phyloP scores from a whole-genome alignment of 2,113 vertebrate genomes.

The Oreochromis aureus region DNA sequence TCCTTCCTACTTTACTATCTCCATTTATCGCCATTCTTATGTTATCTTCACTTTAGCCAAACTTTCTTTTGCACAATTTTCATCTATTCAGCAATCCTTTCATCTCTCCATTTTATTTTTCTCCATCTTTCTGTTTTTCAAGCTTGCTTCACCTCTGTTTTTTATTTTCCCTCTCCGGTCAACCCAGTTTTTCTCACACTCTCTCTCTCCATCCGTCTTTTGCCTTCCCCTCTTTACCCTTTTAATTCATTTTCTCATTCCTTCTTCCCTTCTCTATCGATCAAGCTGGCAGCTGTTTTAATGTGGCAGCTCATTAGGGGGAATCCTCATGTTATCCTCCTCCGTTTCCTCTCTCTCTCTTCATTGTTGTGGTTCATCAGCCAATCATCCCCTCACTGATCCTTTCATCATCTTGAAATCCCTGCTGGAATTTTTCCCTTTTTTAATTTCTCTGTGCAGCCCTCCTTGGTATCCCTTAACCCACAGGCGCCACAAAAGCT shows the following conservation, averaged over 20 bases:
- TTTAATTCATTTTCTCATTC: not conserved
- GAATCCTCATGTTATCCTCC: not conserved
- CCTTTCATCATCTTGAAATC: constrained; percentile 2
- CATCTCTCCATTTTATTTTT: not conserved
- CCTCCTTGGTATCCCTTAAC: not conserved
- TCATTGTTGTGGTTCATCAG: constrained; percentile 21
- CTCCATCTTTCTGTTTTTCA: not conserved
- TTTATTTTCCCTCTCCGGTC: not conserved
- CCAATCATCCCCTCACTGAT: not conserved
- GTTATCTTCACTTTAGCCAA: not conserved
- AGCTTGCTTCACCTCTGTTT: not conserved
- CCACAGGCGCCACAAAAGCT: constrained; percentile 28
- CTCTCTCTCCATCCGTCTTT: not conserved
- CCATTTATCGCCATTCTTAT: not conserved
- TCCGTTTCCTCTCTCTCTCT: not conserved
- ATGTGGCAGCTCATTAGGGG: constrained; percentile 14
- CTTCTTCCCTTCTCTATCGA: not conserved
- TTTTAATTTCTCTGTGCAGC: not conserved
- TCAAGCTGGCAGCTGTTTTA: constrained; percentile 18
- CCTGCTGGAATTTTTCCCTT: not conserved
- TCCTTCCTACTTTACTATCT: not conserved
- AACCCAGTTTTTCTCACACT: not conserved
- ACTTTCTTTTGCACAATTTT: not conserved
- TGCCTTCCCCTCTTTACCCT: not conserved
- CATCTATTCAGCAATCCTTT: not conserved